Conservation (phyloP, 1,140 invertebrate species). For the Leucophenga varia region DNA sequence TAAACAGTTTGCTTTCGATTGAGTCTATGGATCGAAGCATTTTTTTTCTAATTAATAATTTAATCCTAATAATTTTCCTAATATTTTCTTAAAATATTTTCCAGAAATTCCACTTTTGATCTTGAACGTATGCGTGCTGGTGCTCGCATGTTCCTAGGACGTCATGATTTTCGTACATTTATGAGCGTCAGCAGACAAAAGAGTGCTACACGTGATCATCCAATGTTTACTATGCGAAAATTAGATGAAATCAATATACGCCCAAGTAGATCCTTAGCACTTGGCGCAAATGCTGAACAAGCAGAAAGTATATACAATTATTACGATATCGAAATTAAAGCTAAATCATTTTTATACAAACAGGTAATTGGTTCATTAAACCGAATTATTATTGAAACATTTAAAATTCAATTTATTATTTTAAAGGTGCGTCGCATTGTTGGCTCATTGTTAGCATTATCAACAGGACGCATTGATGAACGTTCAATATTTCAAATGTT, state of each 20-base stretch:
- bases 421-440: slow-evolving; percentile 72
- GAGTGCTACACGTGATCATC: slow-evolving; percentile 42
- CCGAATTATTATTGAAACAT: background rate
- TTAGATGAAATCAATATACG: slow-evolving; percentile 59
- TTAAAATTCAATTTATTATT: no score
- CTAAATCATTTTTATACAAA: slow-evolving; percentile 71
- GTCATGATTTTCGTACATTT: slow-evolving; percentile 73
- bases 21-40: no score
- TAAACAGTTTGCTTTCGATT: no score
- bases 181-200: slow-evolving; percentile 56
- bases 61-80: no score
- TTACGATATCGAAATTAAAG: slow-evolving; percentile 66
- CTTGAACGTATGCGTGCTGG: slow-evolving; percentile 61
- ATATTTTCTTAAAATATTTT: slow-evolving; percentile 20
- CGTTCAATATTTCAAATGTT: slow-evolving; percentile 71
- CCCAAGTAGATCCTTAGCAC: slow-evolving; percentile 56
- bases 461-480: slow-evolving; percentile 60
- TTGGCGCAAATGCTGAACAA: slow-evolving; percentile 42
- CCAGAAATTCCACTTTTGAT: slow-evolving; percentile 62
- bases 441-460: slow-evolving; percentile 64
- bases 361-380: slow-evolving; percentile 60
- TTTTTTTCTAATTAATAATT: no score
- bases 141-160: slow-evolving; percentile 62
- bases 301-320: slow-evolving; percentile 60
- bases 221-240: slow-evolving; percentile 56